Conservation (phyloP, 2,113 vertebrate species). For the Galbula dea region DNA sequence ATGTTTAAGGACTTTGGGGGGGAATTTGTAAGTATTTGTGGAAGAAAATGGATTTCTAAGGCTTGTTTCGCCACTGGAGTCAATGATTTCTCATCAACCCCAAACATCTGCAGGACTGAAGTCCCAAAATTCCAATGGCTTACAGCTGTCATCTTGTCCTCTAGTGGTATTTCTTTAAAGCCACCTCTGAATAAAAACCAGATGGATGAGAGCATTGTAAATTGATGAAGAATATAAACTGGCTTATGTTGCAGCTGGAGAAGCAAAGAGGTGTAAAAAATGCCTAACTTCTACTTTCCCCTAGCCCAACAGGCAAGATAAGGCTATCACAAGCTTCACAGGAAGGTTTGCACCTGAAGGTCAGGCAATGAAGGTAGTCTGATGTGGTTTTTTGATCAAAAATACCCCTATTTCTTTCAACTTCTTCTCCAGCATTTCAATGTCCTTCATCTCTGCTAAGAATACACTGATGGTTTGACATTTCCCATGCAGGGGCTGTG, state of each 20-base stretch:
- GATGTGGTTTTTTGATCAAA: neutral
- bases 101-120: neutral
- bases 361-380: neutral
- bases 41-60: neutral
- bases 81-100: neutral
- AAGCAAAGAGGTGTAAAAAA: neutral
- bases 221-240: neutral
- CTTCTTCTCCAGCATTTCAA: neutral
- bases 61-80: neutral
- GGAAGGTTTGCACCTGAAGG: neutral
- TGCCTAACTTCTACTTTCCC: neutral
- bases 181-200: neutral
- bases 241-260: neutral
- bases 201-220: neutral
- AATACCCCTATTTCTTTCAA: neutral
- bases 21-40: neutral
- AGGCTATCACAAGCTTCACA: neutral
- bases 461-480: neutral
- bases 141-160: constrained; percentile 23
- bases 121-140: neutral
- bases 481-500: neutral
- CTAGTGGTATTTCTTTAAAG: constrained; percentile 41
- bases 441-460: neutral
- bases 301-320: neutral
- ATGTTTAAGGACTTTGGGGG: neutral